A percentile compares a stretch with the other conserved stretches of the same genome.
These are phyloP conservation scores for Sinosuthora webbiana DNA, from an alignment of 2,113 vertebrate genomes.

Conservation along the genomic window DNA sequence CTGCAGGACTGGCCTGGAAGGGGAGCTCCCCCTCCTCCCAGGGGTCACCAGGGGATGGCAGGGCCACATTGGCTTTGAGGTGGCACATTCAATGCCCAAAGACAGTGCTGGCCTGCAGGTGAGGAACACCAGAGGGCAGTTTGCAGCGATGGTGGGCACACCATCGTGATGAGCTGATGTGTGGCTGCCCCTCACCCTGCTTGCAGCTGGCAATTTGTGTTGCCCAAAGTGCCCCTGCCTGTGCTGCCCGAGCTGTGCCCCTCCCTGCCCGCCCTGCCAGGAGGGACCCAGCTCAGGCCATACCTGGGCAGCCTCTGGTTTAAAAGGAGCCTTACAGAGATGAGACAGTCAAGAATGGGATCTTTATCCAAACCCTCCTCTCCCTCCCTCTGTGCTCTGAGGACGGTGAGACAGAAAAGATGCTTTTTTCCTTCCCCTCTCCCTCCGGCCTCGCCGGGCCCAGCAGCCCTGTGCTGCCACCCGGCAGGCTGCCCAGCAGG, in stretches of 20 bases:
- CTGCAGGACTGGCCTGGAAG: not conserved
- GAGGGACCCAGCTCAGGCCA: not conserved
- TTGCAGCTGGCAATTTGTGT: not conserved
- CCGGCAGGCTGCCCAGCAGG: constrained; percentile 43
- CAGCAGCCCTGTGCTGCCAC: not conserved
- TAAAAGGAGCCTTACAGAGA: not conserved
- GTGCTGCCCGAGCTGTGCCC: no score
- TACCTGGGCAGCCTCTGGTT: not conserved
- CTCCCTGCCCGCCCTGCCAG: not conserved
- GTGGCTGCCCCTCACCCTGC: not conserved
- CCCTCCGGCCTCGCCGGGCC: not conserved
- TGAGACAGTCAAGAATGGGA: constrained; percentile 21
- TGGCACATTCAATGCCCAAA: not conserved
- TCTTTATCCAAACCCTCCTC: constrained; percentile 38
- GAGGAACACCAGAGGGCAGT: not conserved
- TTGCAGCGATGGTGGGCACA: not conserved
- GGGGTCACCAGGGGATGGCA: not conserved
- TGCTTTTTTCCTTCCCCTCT: constrained; percentile 45
- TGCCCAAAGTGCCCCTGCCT: not conserved
- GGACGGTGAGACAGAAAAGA: constrained; percentile 34
- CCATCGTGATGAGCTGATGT: fast-evolving
- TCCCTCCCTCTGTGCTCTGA: constrained; percentile 9
- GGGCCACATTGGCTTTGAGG: fast-evolving
- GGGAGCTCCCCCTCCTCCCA: not conserved
- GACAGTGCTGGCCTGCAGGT: not conserved